These are phyloP conservation scores for Piscicola geometra DNA, from an alignment of 2,888 invertebrate genomes.

Conservation along the genomic window DNA sequence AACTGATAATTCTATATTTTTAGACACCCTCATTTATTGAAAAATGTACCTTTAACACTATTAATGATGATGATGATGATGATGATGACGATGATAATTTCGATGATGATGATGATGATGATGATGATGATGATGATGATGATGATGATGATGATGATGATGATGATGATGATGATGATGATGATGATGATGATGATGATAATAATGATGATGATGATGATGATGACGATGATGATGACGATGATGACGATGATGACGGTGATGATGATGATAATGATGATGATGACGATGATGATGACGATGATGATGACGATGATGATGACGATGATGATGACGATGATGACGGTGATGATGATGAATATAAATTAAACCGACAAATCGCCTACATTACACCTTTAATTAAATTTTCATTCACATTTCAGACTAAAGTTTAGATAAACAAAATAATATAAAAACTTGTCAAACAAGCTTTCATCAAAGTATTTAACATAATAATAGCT, in stretches of 20 bases:
- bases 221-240: slow-evolving; percentile 2
- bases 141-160: slow-evolving; percentile 14
- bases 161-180: slow-evolving; percentile 8
- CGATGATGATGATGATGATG: slow-evolving; percentile 33
- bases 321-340: slow-evolving; percentile 23
- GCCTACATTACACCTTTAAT: background rate
- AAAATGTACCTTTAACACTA: background rate
- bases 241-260: slow-evolving; percentile 32
- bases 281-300: slow-evolving; percentile 34
- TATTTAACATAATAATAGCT: no score
- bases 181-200: slow-evolving; percentile 12
- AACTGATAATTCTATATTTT: no score
- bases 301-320: slow-evolving; percentile 27
- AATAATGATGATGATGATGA: background rate
- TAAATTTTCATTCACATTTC: no score
- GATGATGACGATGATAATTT: slow-evolving; percentile 14
- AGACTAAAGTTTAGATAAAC: no score
- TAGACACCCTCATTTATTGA: background rate
- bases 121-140: slow-evolving; percentile 33
- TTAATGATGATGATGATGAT: slow-evolving; percentile 26
- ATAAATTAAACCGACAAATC: background rate
- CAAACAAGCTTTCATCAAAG: no score
- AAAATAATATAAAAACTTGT: no score
- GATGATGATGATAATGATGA: slow-evolving; percentile 37
- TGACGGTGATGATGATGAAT: slow-evolving; percentile 15